Conservation (phyloP, 2,888 invertebrate genomes). For the Eupithecia vulgata region DNA sequence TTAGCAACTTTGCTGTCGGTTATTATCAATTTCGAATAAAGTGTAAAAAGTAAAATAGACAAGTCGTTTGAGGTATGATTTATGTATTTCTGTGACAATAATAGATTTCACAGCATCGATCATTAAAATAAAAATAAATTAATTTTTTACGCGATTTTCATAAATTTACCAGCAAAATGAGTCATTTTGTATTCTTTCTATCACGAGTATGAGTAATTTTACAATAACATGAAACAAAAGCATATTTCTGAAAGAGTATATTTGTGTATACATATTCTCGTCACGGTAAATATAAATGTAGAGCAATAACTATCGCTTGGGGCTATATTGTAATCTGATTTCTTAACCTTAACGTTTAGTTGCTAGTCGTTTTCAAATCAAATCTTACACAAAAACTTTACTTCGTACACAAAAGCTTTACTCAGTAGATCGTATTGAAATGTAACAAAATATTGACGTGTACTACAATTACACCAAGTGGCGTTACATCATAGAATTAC, state of each 20-base stretch:
- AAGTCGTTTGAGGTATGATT: not conserved
- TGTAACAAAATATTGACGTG: slow-evolving; percentile 35
- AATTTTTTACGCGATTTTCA: not conserved
- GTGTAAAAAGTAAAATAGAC: not conserved
- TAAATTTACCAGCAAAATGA: not conserved
- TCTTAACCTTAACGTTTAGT: not conserved
- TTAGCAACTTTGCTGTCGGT: not conserved
- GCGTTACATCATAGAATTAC: slow-evolving; percentile 60
- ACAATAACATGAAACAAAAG: not conserved
- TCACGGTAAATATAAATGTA: not conserved
- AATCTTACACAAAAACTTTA: not conserved
- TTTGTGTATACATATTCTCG: too few relatives aligned
- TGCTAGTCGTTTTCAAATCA: not conserved
- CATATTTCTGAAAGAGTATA: not conserved
- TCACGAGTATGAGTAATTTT: not conserved
- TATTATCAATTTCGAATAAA: not conserved
- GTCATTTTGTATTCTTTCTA: not conserved
- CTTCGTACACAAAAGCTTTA: not conserved
- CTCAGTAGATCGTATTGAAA: slow-evolving; percentile 44
- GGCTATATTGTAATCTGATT: not conserved
- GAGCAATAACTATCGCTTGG: not conserved
- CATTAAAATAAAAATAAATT: not conserved
- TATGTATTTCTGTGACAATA: not conserved
- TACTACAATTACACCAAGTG: slow-evolving; percentile 26
- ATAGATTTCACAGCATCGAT: not conserved